Evolutionary conservation across 2,888 invertebrate species (phyloP), one percentile per base, ranked within the genome.

Genomic region (Eupithecia pulchellata): DNA sequence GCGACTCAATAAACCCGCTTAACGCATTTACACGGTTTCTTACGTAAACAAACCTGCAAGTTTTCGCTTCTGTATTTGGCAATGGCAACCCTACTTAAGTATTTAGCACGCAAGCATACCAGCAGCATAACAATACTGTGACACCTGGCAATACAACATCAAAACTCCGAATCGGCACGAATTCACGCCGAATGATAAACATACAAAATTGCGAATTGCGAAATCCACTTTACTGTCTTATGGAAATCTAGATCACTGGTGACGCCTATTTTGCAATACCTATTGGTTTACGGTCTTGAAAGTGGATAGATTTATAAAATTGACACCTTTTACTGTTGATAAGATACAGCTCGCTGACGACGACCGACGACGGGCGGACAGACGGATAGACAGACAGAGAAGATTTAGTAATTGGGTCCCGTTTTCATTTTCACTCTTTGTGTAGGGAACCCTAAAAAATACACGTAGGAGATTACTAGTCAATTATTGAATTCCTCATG

Each of bases 91-190:
- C 32, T 60, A 60, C n/a, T 25, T 13, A 30, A 29, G 29, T 60
- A 29, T 60, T 30, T 66, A 73, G 55, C 76, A 77, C 75, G 74
- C 78, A 72, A 80, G 55, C 71, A 70, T 66, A 66, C 64, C 58
- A 82, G 78, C 77, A 32, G 30, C 34, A 36, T 74, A 66, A 74
- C 72, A 66, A 64, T 25, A 58, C 58, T 32, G n/a, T 36, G 52
- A 61, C 39, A 39, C 39, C 30, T 34, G 27, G 34, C 55, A 76
- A 77, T 71, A 76, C 60, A 68, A 55, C 58, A 57, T 55, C 64
- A 64, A 42, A 71, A 64, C 68, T 32, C 27, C 17, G 20, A 68
- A 61, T 34, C 61, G 25, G 34, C 61, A 61, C 61, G 34, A 61
- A 63, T 39, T 20, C 34, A 4, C 4, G 8, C 20, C 11, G 58